A percentile compares a stretch with the other conserved stretches of the same genome.
Conservation (phyloP, 1,140 invertebrate genomes). For the Rhagoletis pomonella region DNA sequence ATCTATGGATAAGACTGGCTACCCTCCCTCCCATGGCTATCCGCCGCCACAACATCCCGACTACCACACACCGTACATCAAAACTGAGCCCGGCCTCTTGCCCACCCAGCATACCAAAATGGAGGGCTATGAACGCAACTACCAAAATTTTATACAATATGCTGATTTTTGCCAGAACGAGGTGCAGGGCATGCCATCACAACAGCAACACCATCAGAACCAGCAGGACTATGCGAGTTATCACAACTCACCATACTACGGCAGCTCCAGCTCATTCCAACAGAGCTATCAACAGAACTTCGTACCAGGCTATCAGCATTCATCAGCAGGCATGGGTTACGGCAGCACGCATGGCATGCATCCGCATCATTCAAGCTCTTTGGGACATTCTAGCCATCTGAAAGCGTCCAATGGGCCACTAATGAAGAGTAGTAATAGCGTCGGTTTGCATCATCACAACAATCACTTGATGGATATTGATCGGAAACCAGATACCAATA, state of each 20-base stretch:
- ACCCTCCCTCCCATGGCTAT: slow-evolving; percentile 62
- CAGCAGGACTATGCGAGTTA: slow-evolving; percentile 71
- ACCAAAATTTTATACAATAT: slow-evolving; percentile 74
- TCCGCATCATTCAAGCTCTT: slow-evolving; percentile 58
- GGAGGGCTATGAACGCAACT: slow-evolving; percentile 73
- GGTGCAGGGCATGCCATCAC: slow-evolving; percentile 62
- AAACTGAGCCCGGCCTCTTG: slow-evolving; percentile 69
- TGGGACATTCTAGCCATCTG: slow-evolving; percentile 18
- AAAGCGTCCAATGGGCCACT: slow-evolving; percentile 61
- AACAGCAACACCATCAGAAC: slow-evolving; percentile 62
- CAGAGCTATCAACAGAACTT: slow-evolving; percentile 73
- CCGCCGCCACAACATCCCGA: slow-evolving; percentile 65
- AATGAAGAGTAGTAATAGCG: slow-evolving; percentile 50
- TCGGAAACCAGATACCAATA: slow-evolving; percentile 69
- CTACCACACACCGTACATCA: slow-evolving; percentile 70
- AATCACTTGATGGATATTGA: slow-evolving; percentile 68
- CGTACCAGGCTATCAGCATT: slow-evolving; percentile 69
- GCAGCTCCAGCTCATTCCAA: slow-evolving; percentile 65
- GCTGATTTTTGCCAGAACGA: slow-evolving; percentile 73
- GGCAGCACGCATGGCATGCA: slow-evolving; percentile 60
- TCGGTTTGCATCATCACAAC: slow-evolving; percentile 60
- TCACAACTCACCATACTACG: slow-evolving; percentile 68
- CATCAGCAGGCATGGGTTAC: slow-evolving; percentile 59
- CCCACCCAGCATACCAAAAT: slow-evolving; percentile 70
- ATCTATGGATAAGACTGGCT: slow-evolving; percentile 57